These are phyloP conservation scores for Picus viridis DNA, from an alignment of 2,797 vertebrate genomes.

Conservation along the genomic window DNA sequence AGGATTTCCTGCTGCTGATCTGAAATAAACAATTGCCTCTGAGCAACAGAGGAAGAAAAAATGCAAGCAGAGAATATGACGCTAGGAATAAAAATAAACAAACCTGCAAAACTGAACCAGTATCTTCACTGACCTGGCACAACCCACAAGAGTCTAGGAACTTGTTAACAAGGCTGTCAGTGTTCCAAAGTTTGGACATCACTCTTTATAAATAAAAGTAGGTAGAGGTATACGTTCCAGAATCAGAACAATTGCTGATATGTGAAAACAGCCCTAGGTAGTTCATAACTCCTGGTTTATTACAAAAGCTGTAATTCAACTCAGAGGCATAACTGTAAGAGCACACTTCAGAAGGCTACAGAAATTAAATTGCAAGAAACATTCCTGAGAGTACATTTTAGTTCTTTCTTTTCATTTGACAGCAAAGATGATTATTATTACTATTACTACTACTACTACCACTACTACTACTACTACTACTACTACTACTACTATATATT, in stretches of 20 bases:
- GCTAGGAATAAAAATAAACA: background rate
- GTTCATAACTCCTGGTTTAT: background rate
- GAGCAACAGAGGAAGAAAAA: background rate
- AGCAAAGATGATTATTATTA: background rate
- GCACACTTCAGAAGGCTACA: background rate
- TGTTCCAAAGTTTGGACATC: background rate
- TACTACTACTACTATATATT: too few relatives aligned
- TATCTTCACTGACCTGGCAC: background rate
- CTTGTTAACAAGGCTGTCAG: background rate
- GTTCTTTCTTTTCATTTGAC: background rate
- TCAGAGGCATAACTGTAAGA: background rate
- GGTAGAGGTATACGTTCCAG: background rate
- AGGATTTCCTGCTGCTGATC: background rate
- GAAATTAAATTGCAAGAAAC: background rate
- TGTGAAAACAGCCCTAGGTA: background rate
- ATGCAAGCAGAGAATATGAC: background rate
- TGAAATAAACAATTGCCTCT: background rate
- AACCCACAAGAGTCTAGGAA: background rate
- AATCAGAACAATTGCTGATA: background rate
- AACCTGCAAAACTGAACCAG: background rate
- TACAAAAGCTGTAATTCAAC: background rate
- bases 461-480: too few relatives aligned
- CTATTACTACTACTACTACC: too few relatives aligned
- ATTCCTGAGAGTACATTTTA: background rate
- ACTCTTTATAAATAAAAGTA: background rate